Conservation (phyloP, 1,140 invertebrate genomes). For the Heliconius hermathena region DNA sequence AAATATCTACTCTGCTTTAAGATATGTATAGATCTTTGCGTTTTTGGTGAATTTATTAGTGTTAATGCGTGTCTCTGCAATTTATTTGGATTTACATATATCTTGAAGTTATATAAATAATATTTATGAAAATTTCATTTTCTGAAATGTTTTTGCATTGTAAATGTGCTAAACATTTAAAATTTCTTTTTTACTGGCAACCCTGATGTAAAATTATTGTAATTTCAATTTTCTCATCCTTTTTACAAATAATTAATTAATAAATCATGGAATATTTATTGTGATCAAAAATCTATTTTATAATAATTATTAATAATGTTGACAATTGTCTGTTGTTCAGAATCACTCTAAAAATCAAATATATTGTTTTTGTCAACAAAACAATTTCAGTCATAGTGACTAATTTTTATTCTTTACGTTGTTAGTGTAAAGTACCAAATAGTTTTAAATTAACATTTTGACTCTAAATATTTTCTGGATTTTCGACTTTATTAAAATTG, state of each 20-base stretch:
- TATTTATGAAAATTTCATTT: background rate
- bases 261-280: background rate
- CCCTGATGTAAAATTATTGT: background rate
- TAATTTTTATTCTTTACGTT: background rate
- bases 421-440: too few species aligned
- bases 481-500: background rate
- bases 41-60: constrained; percentile 7
- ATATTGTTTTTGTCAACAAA: background rate
- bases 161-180: too few species aligned
- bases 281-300: background rate
- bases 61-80: constrained; percentile 14
- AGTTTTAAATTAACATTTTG: background rate
- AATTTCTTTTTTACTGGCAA: background rate
- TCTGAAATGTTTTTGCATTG: background rate
- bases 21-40: constrained; percentile 3
- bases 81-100: constrained; percentile 19
- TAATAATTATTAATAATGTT: background rate
- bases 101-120: background rate
- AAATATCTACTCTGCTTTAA: background rate
- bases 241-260: background rate
- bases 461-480: background rate
- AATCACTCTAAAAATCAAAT: background rate
- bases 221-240: background rate
- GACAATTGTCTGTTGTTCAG: background rate
- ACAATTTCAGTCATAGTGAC: background rate